Evolutionary conservation across 2,888 invertebrate species (phyloP), one percentile per base, ranked within the genome.

Genomic region (Bugula neritina): DNA sequence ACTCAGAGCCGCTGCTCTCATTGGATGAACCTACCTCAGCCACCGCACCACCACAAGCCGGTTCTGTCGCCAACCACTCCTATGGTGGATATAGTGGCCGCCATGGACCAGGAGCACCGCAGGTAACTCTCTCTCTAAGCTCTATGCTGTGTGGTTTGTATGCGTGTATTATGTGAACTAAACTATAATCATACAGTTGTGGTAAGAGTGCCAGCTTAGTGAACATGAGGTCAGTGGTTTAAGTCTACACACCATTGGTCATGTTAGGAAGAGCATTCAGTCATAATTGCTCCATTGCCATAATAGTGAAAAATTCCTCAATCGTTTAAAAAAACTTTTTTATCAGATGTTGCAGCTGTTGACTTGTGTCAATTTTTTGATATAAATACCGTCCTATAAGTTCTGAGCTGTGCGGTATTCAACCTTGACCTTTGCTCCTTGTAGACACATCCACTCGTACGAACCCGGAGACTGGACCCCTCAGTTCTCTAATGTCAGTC

Each of bases 1-100:
- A 93, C 94, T 1, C 94, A 94, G 85, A 90, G 80, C 69, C 80
- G 81, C 71, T 84, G 84, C 75, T 77, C 77, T 73, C 80, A 83
- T 76, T 85, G 85, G 85, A 73, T 74, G 54, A 52, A 27, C 31
- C 3, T 2, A 1, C 43, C 55, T n/a, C 63, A 72, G 2, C 72
- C 54, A n/a, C 69, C 54, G 2, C 58, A 72, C 31, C 29, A 54
- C 35, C 72, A 72, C 63, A 43, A 72, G 31, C 72, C 63, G 1
- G 21, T 58, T 1, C 63, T 43, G 1, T 72, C 72, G 17, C 72
- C 58, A n/a, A 57, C 54, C 27, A 55, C 71, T 1, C 57, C 34
- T 17, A 55, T 63, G 63, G 63, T 63, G 2, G 63, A 63, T n/a
- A 63, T 63, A 29, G 34, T 27, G 10, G 63, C 63, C 29, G 63